A percentile compares a stretch with the other conserved stretches of the same genome.
phyloP scores from a whole-genome alignment of 2,113 vertebrate species.

The Tiliqua scincoides region DNA sequence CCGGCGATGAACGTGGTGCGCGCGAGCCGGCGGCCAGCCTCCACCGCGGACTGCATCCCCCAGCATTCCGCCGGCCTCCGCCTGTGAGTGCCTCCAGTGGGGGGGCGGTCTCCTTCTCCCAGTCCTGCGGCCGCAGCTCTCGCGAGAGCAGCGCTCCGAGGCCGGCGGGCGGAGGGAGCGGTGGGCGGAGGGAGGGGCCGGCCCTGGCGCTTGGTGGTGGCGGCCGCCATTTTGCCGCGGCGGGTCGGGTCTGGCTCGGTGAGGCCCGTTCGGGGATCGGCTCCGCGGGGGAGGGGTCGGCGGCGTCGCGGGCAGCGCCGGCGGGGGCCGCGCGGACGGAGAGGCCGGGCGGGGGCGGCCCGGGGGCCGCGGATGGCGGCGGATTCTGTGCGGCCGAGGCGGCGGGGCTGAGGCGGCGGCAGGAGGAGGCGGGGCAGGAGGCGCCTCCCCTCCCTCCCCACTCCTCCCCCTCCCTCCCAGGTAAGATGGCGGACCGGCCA shows the following conservation, averaged over 20 bases:
- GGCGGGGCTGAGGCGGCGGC: constrained; percentile 45
- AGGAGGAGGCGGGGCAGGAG: constrained; percentile 47
- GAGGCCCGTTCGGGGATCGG: constrained; percentile 19
- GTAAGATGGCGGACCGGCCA: constrained; percentile 45
- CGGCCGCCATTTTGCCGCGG: constrained; percentile 44
- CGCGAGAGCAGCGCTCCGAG: not conserved
- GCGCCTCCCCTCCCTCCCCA: constrained; percentile 38
- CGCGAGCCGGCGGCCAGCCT: no score
- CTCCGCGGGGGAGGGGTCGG: constrained; percentile 18
- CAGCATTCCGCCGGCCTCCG: rapidly evolving
- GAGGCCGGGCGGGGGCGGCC: not conserved
- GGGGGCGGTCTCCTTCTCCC: not conserved
- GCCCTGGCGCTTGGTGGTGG: constrained; percentile 32
- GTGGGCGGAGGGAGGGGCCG: not conserved
- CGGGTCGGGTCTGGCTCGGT: constrained; percentile 30
- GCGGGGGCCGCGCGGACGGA: not conserved
- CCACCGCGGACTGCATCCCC: no score
- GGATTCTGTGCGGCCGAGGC: constrained; percentile 34
- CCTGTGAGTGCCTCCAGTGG: not conserved
- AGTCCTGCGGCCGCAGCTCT: not conserved
- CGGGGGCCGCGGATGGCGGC: constrained; percentile 29
- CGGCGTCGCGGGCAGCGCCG: not conserved
- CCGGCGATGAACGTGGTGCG: no score
- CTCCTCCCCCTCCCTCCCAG: constrained; percentile 37
- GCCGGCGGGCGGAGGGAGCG: constrained; percentile 8